Evolutionary conservation across 2,888 invertebrate genomes (phyloP).

Genomic region (Tuberolachnus salignus): DNA sequence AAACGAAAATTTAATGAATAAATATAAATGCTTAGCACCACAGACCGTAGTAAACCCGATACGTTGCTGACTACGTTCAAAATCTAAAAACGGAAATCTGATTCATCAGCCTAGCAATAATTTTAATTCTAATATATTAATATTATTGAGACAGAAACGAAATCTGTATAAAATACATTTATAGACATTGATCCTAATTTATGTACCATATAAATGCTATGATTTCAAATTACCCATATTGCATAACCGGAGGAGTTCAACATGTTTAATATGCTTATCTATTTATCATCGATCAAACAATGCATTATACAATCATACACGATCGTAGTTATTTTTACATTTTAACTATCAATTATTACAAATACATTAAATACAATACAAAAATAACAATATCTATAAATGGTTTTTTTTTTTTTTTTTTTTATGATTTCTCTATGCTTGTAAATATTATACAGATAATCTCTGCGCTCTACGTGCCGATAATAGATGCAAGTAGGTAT

Average conservation of each 20-base stretch:
- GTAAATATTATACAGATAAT: no score
- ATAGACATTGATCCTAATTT: slow-evolving; percentile 21
- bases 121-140: no score
- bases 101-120: neutral
- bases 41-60: no score
- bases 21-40: no score
- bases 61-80: no score
- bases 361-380: neutral
- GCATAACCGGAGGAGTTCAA: slow-evolving; percentile 27
- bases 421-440: no score
- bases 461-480: no score
- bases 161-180: slow-evolving; percentile 1
- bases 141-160: neutral
- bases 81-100: neutral
- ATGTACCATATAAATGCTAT: neutral
- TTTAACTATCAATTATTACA: neutral
- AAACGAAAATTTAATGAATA: no score
- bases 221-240: neutral
- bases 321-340: slow-evolving; percentile 16
- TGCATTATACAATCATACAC: neutral
- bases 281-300: neutral
- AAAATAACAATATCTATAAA: no score
- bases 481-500: no score
- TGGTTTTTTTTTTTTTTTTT: no score
- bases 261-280: slow-evolving; percentile 3